Conservation (phyloP, 2,888 invertebrate species). For the Ectemnius lituratus region DNA sequence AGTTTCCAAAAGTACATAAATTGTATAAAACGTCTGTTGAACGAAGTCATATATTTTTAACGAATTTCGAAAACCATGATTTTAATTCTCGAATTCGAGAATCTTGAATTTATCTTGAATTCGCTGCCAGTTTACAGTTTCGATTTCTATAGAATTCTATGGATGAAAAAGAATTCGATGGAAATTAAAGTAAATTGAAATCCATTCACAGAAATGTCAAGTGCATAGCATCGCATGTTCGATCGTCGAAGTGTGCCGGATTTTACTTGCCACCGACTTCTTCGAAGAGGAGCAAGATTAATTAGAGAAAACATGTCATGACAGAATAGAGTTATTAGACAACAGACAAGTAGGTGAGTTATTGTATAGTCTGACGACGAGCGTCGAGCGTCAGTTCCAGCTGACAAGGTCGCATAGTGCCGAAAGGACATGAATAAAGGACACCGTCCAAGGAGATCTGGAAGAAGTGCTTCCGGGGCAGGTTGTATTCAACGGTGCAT, state of each 20-base stretch:
- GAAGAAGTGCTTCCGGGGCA: slow-evolving; percentile 43
- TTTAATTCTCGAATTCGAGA: too few species aligned
- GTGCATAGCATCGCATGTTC: too few species aligned
- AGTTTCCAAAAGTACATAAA: not conserved
- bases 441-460: slow-evolving; percentile 16
- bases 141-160: too few species aligned
- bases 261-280: too few species aligned
- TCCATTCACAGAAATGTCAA: too few species aligned
- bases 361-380: not conserved
- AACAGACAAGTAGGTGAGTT: slow-evolving; percentile 2
- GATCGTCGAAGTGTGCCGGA: too few species aligned
- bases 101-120: not conserved
- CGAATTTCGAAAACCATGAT: too few species aligned
- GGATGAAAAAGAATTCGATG: too few species aligned
- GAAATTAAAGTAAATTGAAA: too few species aligned
- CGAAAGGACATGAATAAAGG: slow-evolving; percentile 19
- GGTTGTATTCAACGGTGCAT: slow-evolving; percentile 44
- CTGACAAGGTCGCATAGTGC: slow-evolving; percentile 31
- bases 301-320: slow-evolving; percentile 4
- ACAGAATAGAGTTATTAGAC: not conserved
- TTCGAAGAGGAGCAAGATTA: not conserved
- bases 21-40: too few species aligned
- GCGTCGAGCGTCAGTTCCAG: slow-evolving; percentile 13
- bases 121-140: too few species aligned
- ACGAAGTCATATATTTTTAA: too few species aligned